These are phyloP conservation scores for Rhabditoides inermis DNA, from an alignment of 2,888 invertebrate species.

Conservation along the genomic window DNA sequence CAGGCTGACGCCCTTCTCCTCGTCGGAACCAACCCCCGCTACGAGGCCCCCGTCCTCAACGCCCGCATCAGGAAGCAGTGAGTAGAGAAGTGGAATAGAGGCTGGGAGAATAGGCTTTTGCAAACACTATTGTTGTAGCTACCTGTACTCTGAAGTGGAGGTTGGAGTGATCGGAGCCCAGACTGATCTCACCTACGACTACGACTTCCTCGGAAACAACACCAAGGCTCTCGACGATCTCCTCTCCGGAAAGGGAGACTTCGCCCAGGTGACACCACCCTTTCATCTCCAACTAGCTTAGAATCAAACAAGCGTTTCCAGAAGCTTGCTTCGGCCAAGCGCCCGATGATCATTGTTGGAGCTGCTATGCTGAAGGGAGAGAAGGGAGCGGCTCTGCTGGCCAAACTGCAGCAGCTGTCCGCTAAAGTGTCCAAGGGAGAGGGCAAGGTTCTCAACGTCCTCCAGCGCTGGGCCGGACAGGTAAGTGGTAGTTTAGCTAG, in stretches of 20 bases:
- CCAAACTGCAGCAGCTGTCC: constrained; percentile 34
- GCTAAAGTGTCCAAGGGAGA: constrained; percentile 18
- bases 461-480: constrained; percentile 77
- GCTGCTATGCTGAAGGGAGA: constrained; percentile 68
- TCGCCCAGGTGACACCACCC: constrained; percentile 32
- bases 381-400: constrained; percentile 68
- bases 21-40: constrained; percentile 90
- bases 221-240: constrained; percentile 69
- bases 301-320: constrained; percentile 7
- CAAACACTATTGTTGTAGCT: too few species aligned
- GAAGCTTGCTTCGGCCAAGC: constrained; percentile 62
- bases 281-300: too few species aligned
- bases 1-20: constrained; percentile 83
- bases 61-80: constrained; percentile 80
- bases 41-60: constrained; percentile 91
- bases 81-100: too few species aligned
- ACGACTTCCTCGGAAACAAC: constrained; percentile 77
- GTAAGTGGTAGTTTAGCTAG: too few species aligned
- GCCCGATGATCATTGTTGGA: constrained; percentile 83
- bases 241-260: constrained; percentile 64
- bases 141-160: constrained; percentile 79
- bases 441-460: constrained; percentile 73
- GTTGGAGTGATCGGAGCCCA: constrained; percentile 80
- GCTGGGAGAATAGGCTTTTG: too few species aligned
- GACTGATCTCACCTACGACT: constrained; percentile 84